Evolutionary conservation across 2,113 vertebrate species (phyloP).

Genomic region (Tapirus terrestris): DNA sequence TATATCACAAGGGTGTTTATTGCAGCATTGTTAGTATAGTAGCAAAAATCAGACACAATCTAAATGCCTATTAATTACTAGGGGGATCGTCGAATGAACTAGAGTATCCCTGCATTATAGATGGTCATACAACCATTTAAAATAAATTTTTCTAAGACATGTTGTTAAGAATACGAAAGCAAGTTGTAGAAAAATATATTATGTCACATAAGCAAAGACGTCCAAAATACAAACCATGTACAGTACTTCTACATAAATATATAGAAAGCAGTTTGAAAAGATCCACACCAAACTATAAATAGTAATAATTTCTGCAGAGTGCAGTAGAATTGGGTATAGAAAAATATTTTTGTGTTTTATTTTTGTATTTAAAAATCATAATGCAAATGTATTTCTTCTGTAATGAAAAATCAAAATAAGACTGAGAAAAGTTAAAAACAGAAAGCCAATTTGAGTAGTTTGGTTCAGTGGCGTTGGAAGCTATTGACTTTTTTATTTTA

Average conservation of each 20-base stretch:
- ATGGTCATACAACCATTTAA: neutral
- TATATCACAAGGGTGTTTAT: neutral
- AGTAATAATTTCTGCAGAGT: neutral
- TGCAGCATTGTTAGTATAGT: neutral
- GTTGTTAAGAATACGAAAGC: neutral
- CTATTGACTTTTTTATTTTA: neutral
- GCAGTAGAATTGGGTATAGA: neutral
- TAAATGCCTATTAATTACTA: neutral
- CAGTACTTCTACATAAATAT: neutral
- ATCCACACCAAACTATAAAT: neutral
- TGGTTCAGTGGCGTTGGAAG: neutral
- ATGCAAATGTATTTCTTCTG: neutral
- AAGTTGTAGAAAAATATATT: neutral
- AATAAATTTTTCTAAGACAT: neutral
- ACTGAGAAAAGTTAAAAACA: neutral
- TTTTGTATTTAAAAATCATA: neutral
- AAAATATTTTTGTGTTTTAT: neutral
- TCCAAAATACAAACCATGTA: neutral
- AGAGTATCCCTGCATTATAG: neutral
- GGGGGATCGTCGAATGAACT: neutral
- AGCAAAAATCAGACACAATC: neutral
- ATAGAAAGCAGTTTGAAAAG: neutral
- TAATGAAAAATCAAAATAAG: neutral
- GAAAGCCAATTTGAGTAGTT: neutral
- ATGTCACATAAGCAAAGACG: neutral